A percentile compares a stretch with the other conserved stretches of the same genome.
phyloP scores from a whole-genome alignment of 2,888 invertebrate genomes.

The Doris montereyensis region DNA sequence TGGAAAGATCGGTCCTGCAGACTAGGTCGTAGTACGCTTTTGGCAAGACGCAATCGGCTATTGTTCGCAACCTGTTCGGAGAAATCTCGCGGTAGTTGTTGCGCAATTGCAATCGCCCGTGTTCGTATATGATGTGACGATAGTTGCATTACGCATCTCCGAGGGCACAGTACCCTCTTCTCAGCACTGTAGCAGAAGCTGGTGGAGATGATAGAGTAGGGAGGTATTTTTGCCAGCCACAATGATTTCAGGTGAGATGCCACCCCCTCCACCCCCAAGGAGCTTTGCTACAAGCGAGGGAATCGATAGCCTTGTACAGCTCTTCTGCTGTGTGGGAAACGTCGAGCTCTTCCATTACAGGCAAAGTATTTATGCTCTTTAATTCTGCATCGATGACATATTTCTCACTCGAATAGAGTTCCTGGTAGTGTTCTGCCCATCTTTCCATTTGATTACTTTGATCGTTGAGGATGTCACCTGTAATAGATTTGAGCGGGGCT shows the following conservation, averaged over 20 bases:
- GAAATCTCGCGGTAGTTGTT: neutral
- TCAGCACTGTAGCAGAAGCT: neutral
- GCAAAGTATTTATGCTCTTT: neutral
- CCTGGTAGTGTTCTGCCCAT: conserved; percentile 9
- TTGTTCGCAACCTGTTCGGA: neutral
- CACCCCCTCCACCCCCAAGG: neutral
- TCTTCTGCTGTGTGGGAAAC: too few species aligned
- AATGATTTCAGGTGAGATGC: conserved; percentile 8
- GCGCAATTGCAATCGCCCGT: neutral
- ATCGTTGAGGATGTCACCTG: neutral
- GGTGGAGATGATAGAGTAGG: neutral
- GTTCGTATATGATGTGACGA: neutral
- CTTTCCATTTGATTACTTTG: neutral
- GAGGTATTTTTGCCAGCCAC: neutral
- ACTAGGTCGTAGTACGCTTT: too few species aligned
- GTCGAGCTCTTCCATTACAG: neutral
- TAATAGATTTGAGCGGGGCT: neutral
- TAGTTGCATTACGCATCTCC: too few species aligned
- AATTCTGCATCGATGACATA: neutral
- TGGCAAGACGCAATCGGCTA: too few species aligned
- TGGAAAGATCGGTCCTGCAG: too few species aligned
- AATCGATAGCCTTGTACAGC: neutral
- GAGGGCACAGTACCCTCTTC: neutral
- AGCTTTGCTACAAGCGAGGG: neutral
- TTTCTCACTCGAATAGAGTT: neutral